A percentile compares a stretch with the other conserved stretches of the same genome.
Conservation (phyloP, 92 coral and sea anemone species). For the Heteractis magnifica region DNA sequence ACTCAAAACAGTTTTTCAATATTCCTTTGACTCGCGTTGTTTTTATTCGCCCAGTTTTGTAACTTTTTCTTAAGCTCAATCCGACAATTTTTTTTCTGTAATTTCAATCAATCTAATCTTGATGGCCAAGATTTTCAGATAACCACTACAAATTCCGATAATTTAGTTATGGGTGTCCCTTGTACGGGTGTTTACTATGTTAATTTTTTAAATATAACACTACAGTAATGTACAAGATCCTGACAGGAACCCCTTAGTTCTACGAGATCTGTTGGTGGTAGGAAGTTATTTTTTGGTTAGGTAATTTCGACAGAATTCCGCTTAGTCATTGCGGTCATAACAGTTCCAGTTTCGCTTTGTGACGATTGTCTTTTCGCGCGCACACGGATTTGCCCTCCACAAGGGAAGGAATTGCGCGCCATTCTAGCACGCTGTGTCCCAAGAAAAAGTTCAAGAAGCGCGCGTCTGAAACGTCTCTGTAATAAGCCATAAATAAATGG, state of each 20-base stretch:
- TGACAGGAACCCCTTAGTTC: background rate
- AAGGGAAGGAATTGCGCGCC: constrained; percentile 78
- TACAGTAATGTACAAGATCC: background rate
- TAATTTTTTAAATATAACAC: background rate
- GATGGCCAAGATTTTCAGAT: background rate
- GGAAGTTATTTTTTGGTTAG: background rate
- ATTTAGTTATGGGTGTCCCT: background rate
- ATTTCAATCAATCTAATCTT: background rate
- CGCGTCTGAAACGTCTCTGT: constrained; percentile 87
- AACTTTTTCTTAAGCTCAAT: background rate
- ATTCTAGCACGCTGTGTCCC: constrained; percentile 79
- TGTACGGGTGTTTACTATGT: background rate
- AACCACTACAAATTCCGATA: background rate
- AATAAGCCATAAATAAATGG: constrained; percentile 91
- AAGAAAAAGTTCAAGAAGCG: constrained; percentile 70
- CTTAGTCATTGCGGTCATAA: constrained; percentile 45
- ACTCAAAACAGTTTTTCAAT: background rate
- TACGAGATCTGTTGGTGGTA: background rate
- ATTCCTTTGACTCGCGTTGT: background rate
- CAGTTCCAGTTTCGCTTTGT: constrained; percentile 83
- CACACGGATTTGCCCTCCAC: constrained; percentile 70
- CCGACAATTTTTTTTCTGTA: background rate
- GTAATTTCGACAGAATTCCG: constrained; percentile 36
- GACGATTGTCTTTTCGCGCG: constrained; percentile 70
- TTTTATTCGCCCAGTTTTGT: background rate